Percentiles rank a stretch among this genome's conserved stretches.
These are phyloP conservation scores for Sesamia nonagrioides DNA, from an alignment of 1,140 invertebrate species.

Conservation along the genomic window DNA sequence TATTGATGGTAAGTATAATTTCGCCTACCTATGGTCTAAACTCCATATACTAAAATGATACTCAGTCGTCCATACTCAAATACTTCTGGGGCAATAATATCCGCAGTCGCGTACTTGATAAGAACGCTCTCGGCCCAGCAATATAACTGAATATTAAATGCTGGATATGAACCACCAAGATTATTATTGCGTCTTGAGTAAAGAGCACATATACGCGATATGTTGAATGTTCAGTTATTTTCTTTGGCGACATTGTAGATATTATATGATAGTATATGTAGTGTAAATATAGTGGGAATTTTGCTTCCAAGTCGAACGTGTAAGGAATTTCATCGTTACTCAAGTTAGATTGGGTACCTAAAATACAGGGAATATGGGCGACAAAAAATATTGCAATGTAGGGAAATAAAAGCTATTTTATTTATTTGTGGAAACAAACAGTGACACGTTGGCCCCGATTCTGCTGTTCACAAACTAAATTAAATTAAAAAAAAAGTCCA, in stretches of 20 bases:
- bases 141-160: conserved; percentile 35
- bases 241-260: background rate
- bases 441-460: no score
- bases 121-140: conserved; percentile 10
- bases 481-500: no score
- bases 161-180: conserved; percentile 2
- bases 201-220: conserved; percentile 7
- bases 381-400: no score
- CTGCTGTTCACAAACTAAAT: no score
- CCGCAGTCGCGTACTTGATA: conserved; percentile 5
- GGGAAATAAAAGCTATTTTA: no score
- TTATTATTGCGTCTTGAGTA: conserved; percentile 23
- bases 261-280: background rate
- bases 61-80: conserved; percentile 8
- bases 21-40: background rate
- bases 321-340: background rate
- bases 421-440: no score
- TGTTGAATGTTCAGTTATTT: background rate
- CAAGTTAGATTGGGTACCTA: no score
- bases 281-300: background rate
- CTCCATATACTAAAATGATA: background rate
- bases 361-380: no score
- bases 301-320: background rate
- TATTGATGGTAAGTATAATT: background rate
- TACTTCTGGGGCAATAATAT: conserved; percentile 14